A percentile compares a stretch with the other conserved stretches of the same genome.
Evolutionary conservation across 2,113 vertebrate genomes (phyloP).

Genomic region (Scortum barcoo): DNA sequence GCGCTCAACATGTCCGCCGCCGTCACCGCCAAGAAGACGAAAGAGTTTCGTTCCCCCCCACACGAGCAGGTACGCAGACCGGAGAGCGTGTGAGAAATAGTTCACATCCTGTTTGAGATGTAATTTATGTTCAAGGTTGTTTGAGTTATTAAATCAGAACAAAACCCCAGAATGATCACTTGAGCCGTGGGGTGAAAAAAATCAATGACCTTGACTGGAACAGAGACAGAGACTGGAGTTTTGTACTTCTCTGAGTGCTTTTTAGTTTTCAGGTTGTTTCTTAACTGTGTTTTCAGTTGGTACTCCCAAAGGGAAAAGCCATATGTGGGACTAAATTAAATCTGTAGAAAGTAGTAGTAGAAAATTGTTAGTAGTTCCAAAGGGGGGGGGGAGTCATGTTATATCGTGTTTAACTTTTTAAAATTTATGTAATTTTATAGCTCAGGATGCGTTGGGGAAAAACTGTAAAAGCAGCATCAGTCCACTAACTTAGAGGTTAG

Average conservation of each 20-base stretch:
- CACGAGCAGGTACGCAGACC: slow-evolving; percentile 91
- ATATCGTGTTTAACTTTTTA: background rate
- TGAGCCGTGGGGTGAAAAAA: slow-evolving; percentile 11
- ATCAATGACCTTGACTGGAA: slow-evolving; percentile 26
- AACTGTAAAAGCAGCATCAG: background rate
- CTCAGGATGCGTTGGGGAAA: background rate
- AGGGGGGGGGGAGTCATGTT: background rate
- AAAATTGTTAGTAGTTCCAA: slow-evolving; percentile 28
- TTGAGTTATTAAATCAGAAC: background rate
- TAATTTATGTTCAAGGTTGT: slow-evolving; percentile 34
- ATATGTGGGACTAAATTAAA: slow-evolving; percentile 45
- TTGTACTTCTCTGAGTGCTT: background rate
- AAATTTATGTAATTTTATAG: background rate
- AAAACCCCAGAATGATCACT: background rate
- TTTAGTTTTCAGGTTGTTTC: slow-evolving; percentile 20
- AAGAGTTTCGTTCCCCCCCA: slow-evolving; percentile 96
- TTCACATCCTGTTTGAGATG: slow-evolving; percentile 16
- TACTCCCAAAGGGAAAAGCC: slow-evolving; percentile 13
- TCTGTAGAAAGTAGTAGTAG: slow-evolving; percentile 8
- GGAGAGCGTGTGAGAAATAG: background rate
- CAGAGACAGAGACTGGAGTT: background rate
- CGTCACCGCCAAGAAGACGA: slow-evolving; percentile 95
- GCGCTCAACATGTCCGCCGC: slow-evolving; percentile 98
- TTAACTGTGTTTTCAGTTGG: slow-evolving; percentile 14
- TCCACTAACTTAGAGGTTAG: background rate